phyloP scores from a whole-genome alignment of 2,797 vertebrate species.

The Ataeniobius toweri region DNA sequence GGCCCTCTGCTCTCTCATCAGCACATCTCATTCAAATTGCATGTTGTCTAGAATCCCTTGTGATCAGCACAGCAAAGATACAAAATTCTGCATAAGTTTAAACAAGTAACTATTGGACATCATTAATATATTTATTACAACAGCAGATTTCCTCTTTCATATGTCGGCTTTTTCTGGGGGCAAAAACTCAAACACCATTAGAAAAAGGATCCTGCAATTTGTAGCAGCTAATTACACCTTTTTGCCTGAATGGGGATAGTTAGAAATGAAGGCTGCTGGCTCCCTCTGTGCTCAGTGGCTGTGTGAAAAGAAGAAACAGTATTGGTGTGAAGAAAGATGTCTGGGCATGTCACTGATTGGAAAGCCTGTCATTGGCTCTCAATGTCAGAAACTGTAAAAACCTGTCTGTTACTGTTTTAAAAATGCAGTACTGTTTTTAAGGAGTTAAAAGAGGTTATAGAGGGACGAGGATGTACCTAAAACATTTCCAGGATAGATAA shows the following conservation, averaged over 20 bases:
- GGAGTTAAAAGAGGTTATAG: slow-evolving; percentile 27
- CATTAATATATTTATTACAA: slow-evolving; percentile 68
- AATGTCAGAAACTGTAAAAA: slow-evolving; percentile 37
- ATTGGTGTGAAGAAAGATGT: slow-evolving; percentile 10
- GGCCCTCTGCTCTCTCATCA: slow-evolving; percentile 48
- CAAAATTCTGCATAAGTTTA: slow-evolving; percentile 50
- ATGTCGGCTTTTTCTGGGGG: slow-evolving; percentile 41
- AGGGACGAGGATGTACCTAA: slow-evolving; percentile 36
- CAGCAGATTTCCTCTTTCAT: slow-evolving; percentile 52
- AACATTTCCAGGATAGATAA: slow-evolving; percentile 50
- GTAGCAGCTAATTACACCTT: slow-evolving; percentile 64
- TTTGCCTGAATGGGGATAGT: slow-evolving; percentile 38
- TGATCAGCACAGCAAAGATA: slow-evolving; percentile 53
- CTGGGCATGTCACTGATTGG: slow-evolving; percentile 45
- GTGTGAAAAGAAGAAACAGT: slow-evolving; percentile 15
- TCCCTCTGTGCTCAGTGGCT: slow-evolving; percentile 21
- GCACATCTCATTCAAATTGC: slow-evolving; percentile 54
- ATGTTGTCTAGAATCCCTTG: slow-evolving; percentile 48
- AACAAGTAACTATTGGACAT: slow-evolving; percentile 56
- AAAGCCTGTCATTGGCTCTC: slow-evolving; percentile 14
- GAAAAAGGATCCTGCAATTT: slow-evolving; percentile 59
- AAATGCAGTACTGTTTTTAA: slow-evolving; percentile 38
- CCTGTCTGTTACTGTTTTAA: slow-evolving; percentile 40
- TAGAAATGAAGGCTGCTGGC: slow-evolving; percentile 31
- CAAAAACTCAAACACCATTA: slow-evolving; percentile 58